These are phyloP conservation scores for Cheilosia variabilis DNA, from an alignment of 2,888 invertebrate genomes.

Conservation along the genomic window DNA sequence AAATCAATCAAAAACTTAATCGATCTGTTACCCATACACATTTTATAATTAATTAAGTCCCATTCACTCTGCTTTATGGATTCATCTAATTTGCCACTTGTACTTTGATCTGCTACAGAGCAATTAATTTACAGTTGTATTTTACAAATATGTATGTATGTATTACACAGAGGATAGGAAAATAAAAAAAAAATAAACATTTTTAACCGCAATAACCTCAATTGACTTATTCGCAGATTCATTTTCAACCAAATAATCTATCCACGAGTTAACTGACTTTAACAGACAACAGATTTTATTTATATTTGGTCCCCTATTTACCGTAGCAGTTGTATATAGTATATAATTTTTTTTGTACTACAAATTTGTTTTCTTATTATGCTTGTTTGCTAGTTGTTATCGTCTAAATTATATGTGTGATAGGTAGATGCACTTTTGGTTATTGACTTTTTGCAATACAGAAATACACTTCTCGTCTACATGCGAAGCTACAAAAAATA, in stretches of 20 bases:
- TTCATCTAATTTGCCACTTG: slow-evolving; percentile 28
- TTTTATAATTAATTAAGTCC: background rate
- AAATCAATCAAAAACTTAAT: background rate
- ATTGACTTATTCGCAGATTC: slow-evolving; percentile 28
- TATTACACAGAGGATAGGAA: too few species aligned
- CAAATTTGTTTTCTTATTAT: background rate
- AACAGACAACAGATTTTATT: too few species aligned
- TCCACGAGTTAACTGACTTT: slow-evolving; percentile 12
- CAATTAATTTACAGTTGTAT: slow-evolving; percentile 23
- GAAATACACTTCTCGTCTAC: too few species aligned
- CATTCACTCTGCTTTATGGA: slow-evolving; percentile 12
- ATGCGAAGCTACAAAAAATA: too few species aligned
- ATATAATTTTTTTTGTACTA: background rate
- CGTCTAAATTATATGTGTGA: too few species aligned
- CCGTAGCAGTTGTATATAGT: background rate
- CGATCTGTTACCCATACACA: background rate
- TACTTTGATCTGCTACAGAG: slow-evolving; percentile 22
- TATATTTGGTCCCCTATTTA: background rate
- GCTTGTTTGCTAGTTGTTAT: too few species aligned
- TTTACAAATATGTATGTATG: background rate
- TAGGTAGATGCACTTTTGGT: too few species aligned
- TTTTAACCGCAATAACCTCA: slow-evolving; percentile 22
- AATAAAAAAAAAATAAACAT: background rate
- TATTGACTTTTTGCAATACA: too few species aligned
- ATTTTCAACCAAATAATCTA: slow-evolving; percentile 10